Base-by-base conservation (phyloP, 2,888 invertebrate genomes). In the Perithous albicinctus region DNA sequence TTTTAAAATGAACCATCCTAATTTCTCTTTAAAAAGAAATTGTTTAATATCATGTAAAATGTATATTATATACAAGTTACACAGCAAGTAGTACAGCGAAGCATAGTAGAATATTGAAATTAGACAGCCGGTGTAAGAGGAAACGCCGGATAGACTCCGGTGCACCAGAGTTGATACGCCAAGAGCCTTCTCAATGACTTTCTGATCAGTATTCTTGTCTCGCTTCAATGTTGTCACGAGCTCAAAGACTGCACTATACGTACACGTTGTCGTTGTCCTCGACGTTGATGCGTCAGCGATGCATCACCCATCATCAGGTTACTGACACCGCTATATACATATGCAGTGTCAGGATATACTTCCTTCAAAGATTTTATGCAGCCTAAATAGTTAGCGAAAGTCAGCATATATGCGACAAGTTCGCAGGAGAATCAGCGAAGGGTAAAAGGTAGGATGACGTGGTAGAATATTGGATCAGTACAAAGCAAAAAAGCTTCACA, bases 201-300 rank as follows among this genome's bases (percentile, higher is more conserved):
- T 51, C n/a, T 59, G 23, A 76, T 76, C 66, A 59, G 75, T 76
- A 76, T 76, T 76, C 75, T 15, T 23, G 18, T 2, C 75, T 66
- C 75, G 66, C 18, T n/a, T 26, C 46, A 35, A 20, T 48, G 59
- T 63, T 48, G 66, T 59, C 46, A 46, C 46, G 46, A 48, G 67
- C 56, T 15, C 32, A 46, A 63, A 32, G 48, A 67, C 43, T 59
- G 29, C 43, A 35, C 74, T 54, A 64, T n/a, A 41, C 5, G 18
- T 12, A 26, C 20, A 12, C 20, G 66, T 32, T 56, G 56, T 48
- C 54, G 29, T 32, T 18, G 26, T 29, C 54, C 26, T 18, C 41
- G 74, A 54, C 54, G 46, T 59, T 38, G 67, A 67, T 76, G 75
- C 75, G 75, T 67, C 75, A 76, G 46, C 75, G 67, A 76, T 76